Evolutionary conservation across 1,140 invertebrate genomes (phyloP), one percentile per base, ranked within the genome.

Genomic region (Plectrocnemia conspersa): DNA sequence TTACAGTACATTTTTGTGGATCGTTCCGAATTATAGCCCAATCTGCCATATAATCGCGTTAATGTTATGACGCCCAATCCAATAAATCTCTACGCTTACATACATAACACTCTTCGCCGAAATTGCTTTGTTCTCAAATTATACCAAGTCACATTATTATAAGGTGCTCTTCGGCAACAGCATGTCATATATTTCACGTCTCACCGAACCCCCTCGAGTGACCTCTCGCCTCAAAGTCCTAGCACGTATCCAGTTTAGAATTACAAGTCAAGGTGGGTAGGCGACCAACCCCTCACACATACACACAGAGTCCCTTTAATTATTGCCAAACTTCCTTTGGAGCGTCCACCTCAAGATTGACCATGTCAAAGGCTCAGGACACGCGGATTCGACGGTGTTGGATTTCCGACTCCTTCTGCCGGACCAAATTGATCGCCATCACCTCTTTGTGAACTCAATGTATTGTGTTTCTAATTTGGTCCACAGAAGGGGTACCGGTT

Each of bases 401-500:
- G 32, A 49, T 60, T 53, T 44, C 58, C 32, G 21, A 33, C 54
- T 59, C 56, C 56, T 52, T 33, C 29, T 16, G 22, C 10, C 42
- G 4, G 22, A 35, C 36, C 35, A 42, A 60, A 60, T 56, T 56
- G 58, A 60, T 60, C 56, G 54, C 58, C 50, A n/a, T n/a, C n/a
- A 48, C 54, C 58, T 60, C 58, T 60, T 60, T 56, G 58, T 55
- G 50, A 60, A 60, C 54, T 56, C 44, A n/a, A n/a, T n/a, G 58
- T 60, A 60, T 60, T 60, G 58, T 60, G 54, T 60, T 60, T 60
- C 58, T 60, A 60, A 60, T 60, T 60, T 56, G 32, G 44, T 22
- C 23, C 11, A 16, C 22, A 13, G 50, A 15, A 16, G 13, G 35
- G 48, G 11, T 11, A 32, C 40, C 35, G 32, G 58, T 60, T 60